Base-by-base conservation (phyloP, 2,888 invertebrate genomes). In the Lumbricus terrestris region DNA sequence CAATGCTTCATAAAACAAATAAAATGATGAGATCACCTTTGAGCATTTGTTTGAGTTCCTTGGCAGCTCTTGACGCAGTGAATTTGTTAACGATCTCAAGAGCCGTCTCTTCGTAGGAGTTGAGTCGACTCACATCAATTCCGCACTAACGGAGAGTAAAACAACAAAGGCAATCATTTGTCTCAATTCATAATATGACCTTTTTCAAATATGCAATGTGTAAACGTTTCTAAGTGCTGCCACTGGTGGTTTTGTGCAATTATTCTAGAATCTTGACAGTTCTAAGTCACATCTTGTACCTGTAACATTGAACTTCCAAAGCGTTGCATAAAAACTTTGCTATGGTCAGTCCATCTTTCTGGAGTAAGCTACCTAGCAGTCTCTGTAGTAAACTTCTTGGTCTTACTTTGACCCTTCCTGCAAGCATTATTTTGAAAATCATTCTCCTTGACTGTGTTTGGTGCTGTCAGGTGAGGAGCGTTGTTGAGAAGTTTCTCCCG, bases 21-120 rank as follows among this genome's bases (percentile, higher is more conserved):
- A 29, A 69, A 69, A 69, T n/a, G 69, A n/a, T 6, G 29, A 69
- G n/a, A 29, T 69, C 69, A 95, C 95, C 95, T 95, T 95, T 95
- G 18, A 95, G 94, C 54, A 95, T 93, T 89, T 95, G 94, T 91
- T 95, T 95, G 91, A 95, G 95, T 91, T 95, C 95, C 92, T 95
- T 95, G 85, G 94, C 95, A 11, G 94, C 95, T 88, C 94, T 93
- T 69, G 94, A 94, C 16, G 94, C 93, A 15, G 95, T 94, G 91
- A 95, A 95, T 91, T 95, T 95, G 92, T 95, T 95, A 83, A 95
- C 95, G 85, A 95, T 95, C 92, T 95, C 95, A 91, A 95, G 93
- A 13, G 95, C 95, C 23, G 95, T 95, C 92, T 95, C 95, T 91
- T 95, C 95, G 91, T 95, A 94, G 4, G 95, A 94, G 92, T 95